Evolutionary conservation across 2,888 invertebrate species (phyloP).

Genomic region (Nomada fabriciana): DNA sequence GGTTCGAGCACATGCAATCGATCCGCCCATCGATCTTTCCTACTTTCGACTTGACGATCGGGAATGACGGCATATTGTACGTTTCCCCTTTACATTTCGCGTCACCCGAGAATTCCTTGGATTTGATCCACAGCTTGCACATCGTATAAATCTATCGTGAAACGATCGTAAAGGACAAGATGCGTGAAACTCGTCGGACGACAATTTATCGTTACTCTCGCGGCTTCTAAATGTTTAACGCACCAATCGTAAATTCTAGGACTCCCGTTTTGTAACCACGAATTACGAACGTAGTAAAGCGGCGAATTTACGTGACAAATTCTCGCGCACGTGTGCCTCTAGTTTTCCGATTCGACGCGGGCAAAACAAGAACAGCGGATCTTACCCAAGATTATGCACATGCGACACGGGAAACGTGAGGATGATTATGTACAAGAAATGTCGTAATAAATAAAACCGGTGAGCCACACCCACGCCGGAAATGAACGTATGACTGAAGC

Average conservation of each 20-base stretch:
- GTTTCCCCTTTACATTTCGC: neutral
- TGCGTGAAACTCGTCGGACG: neutral
- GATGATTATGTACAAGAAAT: slow-evolving; percentile 69
- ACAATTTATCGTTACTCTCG: slow-evolving; percentile 12
- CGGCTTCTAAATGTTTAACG: neutral
- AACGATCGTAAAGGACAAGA: slow-evolving; percentile 12
- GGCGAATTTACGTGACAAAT: slow-evolving; percentile 41
- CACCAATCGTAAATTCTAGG: slow-evolving; percentile 24
- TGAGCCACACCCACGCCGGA: slow-evolving; percentile 74
- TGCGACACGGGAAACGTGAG: slow-evolving; percentile 61
- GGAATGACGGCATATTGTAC: neutral
- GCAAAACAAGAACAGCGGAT: slow-evolving; percentile 30
- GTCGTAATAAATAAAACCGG: slow-evolving; percentile 56
- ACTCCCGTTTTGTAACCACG: slow-evolving; percentile 1
- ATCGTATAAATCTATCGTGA: neutral
- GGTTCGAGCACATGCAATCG: slow-evolving; percentile 72
- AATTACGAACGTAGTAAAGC: slow-evolving; percentile 24
- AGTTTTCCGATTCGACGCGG: slow-evolving; percentile 5
- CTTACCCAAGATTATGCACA: slow-evolving; percentile 59
- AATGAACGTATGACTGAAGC: slow-evolving; percentile 70
- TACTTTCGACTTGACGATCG: neutral
- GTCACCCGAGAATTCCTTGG: neutral
- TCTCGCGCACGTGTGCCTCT: neutral
- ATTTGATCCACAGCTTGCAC: neutral
- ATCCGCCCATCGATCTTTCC: slow-evolving; percentile 26